Conservation (phyloP, 2,113 vertebrate genomes). For the Alaudala cheleensis region DNA sequence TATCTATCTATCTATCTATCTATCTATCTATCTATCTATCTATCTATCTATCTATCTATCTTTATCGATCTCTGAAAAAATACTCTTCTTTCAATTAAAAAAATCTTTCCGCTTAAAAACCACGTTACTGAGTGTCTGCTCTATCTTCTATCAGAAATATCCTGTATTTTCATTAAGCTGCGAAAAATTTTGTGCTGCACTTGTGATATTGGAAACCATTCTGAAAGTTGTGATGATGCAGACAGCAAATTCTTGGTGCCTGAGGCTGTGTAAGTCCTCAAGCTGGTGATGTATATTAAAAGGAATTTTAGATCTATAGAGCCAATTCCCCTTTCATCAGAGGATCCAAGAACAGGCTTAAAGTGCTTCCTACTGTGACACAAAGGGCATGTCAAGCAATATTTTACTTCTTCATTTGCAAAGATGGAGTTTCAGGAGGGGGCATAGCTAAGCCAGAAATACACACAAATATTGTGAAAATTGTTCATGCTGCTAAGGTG, state of each 20-base stretch:
- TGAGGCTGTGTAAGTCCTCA: neutral
- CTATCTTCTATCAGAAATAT: neutral
- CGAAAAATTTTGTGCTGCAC: neutral
- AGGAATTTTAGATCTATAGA: neutral
- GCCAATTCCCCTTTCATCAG: neutral
- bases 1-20: neutral
- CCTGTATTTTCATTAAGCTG: neutral
- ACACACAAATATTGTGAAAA: neutral
- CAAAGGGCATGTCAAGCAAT: neutral
- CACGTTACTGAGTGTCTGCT: neutral
- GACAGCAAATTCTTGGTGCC: neutral
- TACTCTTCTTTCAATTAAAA: neutral
- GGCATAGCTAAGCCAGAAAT: neutral
- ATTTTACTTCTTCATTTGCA: neutral
- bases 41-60: no score
- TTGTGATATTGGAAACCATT: neutral
- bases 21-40: no score
- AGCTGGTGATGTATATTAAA: neutral
- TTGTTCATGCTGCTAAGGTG: neutral
- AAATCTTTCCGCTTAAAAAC: neutral
- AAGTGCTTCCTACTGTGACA: neutral
- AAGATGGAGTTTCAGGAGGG: neutral
- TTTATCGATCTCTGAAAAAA: neutral
- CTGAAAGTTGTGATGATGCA: neutral
- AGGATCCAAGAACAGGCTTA: neutral